phyloP scores from a whole-genome alignment of 2,113 vertebrate species.

The Muscicapa adusta region DNA sequence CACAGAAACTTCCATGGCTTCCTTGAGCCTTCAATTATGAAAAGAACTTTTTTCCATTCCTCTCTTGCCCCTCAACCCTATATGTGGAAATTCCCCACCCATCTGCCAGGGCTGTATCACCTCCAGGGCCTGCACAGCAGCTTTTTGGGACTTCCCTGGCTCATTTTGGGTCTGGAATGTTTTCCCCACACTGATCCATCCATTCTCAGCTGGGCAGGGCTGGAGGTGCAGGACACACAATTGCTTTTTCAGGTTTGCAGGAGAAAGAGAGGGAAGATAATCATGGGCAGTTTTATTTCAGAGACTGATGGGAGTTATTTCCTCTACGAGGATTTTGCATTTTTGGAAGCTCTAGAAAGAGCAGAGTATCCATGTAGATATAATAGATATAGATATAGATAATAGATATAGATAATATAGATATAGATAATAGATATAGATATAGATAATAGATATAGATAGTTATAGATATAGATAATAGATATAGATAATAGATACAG shows the following conservation, averaged over 20 bases:
- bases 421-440: too few relatives aligned
- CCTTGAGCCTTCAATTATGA: accelerated
- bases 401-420: too few relatives aligned
- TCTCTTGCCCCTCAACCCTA: background rate
- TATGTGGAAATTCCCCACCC: background rate
- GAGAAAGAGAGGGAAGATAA: background rate
- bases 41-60: accelerated
- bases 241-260: background rate
- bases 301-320: background rate
- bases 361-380: background rate
- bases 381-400: too few relatives aligned
- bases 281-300: background rate
- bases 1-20: background rate
- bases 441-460: too few relatives aligned
- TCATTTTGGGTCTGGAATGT: background rate
- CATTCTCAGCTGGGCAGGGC: background rate
- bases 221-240: background rate
- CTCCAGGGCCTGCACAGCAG: background rate
- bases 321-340: background rate
- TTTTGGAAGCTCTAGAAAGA: background rate
- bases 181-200: background rate
- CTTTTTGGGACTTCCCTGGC: background rate
- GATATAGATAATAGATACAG: too few relatives aligned
- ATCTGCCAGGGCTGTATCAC: accelerated
- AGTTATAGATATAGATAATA: too few relatives aligned